Evolutionary conservation across 2,888 invertebrate species (phyloP), one percentile per base, ranked within the genome.

Genomic region (Craniophora ligustri): DNA sequence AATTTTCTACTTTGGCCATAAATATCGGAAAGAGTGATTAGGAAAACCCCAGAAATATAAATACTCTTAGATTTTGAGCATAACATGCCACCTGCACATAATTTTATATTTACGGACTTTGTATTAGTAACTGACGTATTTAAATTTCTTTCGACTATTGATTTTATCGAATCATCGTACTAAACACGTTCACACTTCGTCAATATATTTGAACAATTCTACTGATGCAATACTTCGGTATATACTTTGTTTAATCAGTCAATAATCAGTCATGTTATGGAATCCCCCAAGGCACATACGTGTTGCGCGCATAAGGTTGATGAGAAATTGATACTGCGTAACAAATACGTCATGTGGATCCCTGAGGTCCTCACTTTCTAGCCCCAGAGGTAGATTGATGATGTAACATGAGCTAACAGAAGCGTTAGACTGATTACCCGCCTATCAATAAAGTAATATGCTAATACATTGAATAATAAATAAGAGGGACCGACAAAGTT

Each of bases 311-410:
- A 49, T 32, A 35, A 34, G n/a, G 31, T 28, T 31, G 40, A 46
- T 65, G 60, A 56, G 64, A 58, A 63, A 74, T 63, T 48, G 50
- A 56, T 63, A 69, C 41, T 47, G 38, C 56, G 60, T 59, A 58
- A 62, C 59, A 53, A 60, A 68, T 59, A 65, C 46, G 55, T 55
- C 58, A 60, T 31, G 30, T 48, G 3, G 39, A 26, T 74, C 78
- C 76, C 76, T 42, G 11, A 48, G 53, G 75, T 68, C 58, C 34
- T 67, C 46, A 67, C 76, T 80, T 77, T 80, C 79, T 71, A 72
- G 47, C 73, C 69, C 69, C 62, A 38, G 70, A 56, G 72, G 56
- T 57, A 41, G 68, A 65, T 62, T 67, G 54, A 59, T 67, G 49
- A 56, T 39, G 53, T 55, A 57, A 72, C 46, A 56, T 30, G 49